These are phyloP conservation scores for Lapara coniferarum DNA, from an alignment of 2,888 invertebrate species.

Conservation along the genomic window DNA sequence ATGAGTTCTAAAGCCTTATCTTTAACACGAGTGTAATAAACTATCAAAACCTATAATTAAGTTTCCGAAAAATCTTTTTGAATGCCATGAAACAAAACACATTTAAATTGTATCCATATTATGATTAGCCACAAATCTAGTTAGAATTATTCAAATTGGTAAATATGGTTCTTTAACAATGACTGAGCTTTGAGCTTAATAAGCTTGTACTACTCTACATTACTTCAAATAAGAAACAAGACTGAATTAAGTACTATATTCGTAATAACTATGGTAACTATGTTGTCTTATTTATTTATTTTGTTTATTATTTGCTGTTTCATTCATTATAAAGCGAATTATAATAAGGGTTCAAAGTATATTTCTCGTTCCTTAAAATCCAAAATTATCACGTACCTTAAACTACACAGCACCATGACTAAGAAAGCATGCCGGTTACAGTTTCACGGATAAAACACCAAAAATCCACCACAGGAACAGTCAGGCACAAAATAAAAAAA, in stretches of 20 bases:
- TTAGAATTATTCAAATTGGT: slow-evolving; percentile 1
- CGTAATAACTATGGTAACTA: no score
- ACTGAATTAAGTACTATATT: no score
- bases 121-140: not conserved
- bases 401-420: slow-evolving; percentile 67
- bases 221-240: no score
- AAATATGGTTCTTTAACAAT: not conserved
- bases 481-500: slow-evolving; percentile 50
- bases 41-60: no score
- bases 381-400: slow-evolving; percentile 57
- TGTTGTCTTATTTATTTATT: no score
- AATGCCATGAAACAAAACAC: no score
- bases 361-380: not conserved
- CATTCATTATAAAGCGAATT: no score
- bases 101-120: no score
- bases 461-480: slow-evolving; percentile 54
- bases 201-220: no score
- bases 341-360: not conserved
- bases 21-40: not conserved
- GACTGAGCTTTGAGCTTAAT: not conserved
- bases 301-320: no score
- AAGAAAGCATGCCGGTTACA: slow-evolving; percentile 66
- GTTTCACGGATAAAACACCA: slow-evolving; percentile 43
- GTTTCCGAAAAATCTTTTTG: no score
- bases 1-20: not conserved